phyloP scores from a whole-genome alignment of 92 coral and sea anemone species.

The Pocillopora grandis region DNA sequence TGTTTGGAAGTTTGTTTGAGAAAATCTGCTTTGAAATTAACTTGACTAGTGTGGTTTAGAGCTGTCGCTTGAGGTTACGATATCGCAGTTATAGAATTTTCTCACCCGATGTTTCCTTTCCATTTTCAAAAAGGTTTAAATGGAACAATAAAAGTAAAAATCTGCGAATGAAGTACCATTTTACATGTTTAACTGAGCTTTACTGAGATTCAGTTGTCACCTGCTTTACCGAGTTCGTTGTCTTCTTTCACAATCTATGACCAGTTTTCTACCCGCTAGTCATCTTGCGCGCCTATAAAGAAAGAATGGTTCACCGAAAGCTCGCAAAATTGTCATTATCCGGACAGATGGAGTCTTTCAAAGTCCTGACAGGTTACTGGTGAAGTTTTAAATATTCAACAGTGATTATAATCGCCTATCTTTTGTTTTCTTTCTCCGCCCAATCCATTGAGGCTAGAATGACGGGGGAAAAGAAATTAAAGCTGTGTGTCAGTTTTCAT shows the following conservation, averaged over 20 bases:
- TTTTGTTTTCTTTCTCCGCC: slow-evolving; percentile 39
- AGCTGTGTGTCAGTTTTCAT: slow-evolving; percentile 36
- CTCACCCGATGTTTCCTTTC: not conserved
- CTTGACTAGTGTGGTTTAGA: not conserved
- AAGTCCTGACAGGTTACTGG: slow-evolving; percentile 45
- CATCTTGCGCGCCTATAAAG: not conserved
- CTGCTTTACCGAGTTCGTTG: not conserved
- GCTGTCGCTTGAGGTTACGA: slow-evolving; percentile 34
- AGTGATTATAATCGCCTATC: slow-evolving; percentile 45
- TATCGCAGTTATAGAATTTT: slow-evolving; percentile 1
- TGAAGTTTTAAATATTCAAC: slow-evolving; percentile 42
- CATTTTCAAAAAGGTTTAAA: slow-evolving; percentile 7
- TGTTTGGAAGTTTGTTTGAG: not conserved
- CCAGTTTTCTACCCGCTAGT: slow-evolving; percentile 19
- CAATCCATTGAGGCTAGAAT: slow-evolving; percentile 32
- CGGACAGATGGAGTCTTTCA: slow-evolving; percentile 42
- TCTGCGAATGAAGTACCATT: slow-evolving; percentile 9
- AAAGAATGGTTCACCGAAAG: slow-evolving; percentile 18
- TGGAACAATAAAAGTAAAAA: slow-evolving; percentile 10
- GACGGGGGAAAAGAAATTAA: slow-evolving; percentile 30
- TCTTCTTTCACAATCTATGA: slow-evolving; percentile 17
- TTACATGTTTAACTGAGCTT: slow-evolving; percentile 4
- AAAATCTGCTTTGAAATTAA: slow-evolving; percentile 17
- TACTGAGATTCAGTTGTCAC: slow-evolving; percentile 6
- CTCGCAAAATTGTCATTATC: slow-evolving; percentile 23